A percentile compares a stretch with the other conserved stretches of the same genome.
Conservation (phyloP, 2,113 vertebrate genomes). For the Labeo rohita region DNA sequence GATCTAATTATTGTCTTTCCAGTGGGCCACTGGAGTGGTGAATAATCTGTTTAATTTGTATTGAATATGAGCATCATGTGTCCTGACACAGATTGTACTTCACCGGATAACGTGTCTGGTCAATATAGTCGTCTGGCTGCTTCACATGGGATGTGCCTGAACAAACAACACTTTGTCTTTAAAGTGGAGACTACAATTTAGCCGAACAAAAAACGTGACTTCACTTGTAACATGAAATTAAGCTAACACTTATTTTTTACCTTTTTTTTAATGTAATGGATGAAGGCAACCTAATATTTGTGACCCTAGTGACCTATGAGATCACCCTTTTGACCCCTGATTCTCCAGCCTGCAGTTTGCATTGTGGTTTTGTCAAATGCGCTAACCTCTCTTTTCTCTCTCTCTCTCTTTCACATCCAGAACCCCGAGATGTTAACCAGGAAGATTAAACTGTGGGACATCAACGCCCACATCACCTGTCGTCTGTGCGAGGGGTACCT, state of each 20-base stretch:
- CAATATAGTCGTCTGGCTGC: neutral
- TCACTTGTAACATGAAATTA: neutral
- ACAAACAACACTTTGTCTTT: neutral
- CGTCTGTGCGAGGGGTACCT: slow-evolving; percentile 97
- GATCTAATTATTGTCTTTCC: neutral
- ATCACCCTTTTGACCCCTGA: neutral
- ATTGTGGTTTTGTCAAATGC: neutral
- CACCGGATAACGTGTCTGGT: neutral
- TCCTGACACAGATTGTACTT: neutral
- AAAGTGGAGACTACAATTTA: neutral
- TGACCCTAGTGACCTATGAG: neutral
- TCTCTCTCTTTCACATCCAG: slow-evolving; percentile 64
- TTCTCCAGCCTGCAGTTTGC: neutral
- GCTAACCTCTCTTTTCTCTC: neutral
- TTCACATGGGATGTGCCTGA: neutral
- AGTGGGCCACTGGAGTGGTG: neutral
- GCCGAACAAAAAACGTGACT: neutral
- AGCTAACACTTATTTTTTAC: neutral
- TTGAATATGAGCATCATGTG: slow-evolving; percentile 4
- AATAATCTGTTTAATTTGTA: slow-evolving; percentile 5
- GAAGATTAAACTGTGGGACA: slow-evolving; percentile 99
- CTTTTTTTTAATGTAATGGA: neutral
- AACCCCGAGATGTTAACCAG: slow-evolving; percentile 99
- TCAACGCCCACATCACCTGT: slow-evolving; percentile 99
- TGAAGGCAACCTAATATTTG: neutral